Evolutionary conservation across 1,140 invertebrate species (phyloP), one percentile per base, ranked within the genome.

Genomic region (Rhopalosiphum padi): DNA sequence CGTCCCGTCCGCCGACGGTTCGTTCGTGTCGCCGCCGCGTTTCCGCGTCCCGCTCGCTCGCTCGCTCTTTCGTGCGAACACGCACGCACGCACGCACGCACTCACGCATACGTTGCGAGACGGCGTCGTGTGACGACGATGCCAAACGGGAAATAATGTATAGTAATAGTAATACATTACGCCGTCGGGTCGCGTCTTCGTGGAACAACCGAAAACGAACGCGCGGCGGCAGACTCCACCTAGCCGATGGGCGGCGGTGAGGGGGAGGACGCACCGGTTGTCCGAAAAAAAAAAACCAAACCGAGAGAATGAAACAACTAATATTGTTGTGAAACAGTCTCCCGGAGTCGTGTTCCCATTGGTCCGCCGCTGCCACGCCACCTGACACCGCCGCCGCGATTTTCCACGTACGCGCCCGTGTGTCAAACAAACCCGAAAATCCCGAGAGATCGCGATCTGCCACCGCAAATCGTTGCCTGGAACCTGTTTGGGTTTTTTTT

Each of bases 131-230:
- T 41, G 35, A 85, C 5, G 85, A 85, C 11, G 51, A 37, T 37
- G 87, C n/a, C 48, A 35, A 37, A 55, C 11, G 22, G 22, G 55
- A 89, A 37, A 88, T 46, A 6, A 9, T 46, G 3, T 9, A 25
- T 86, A 43, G 85, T 68, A 68, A 68, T 68, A 68, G 4, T 68
- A 68, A n/a, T n/a, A n/a, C 30, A 1, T 15, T 68, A n/a, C n/a
- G 5, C 15, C 60, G 5, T 15, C 60, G 30, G 55, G 60, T 86
- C 83, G 83, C 25, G 43, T 87, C 86, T 46, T 88, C 46, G 25
- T 88, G 41, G 37, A 25, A 41, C 43, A 48, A 48, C 86, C 86
- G 86, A 88, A 88, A 88, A 88, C 86, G 46, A 88, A 48, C 86
- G 43, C 46, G 25, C 23, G 25, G 22, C 43, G 23, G 25, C 43